Evolutionary conservation across 1,140 invertebrate species (phyloP), one percentile per base, ranked within the genome.

Genomic region (Whitmania pigra): DNA sequence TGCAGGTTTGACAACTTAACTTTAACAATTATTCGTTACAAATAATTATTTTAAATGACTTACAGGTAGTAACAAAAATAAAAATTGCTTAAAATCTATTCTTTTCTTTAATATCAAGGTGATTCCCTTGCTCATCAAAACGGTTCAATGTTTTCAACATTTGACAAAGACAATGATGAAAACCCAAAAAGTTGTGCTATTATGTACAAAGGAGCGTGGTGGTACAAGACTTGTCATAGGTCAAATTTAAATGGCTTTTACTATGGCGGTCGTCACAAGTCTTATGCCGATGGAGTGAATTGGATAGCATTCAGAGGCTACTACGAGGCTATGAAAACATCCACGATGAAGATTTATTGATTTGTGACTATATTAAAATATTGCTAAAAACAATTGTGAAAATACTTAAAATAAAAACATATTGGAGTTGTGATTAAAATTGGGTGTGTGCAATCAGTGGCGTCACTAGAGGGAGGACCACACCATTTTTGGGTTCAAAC

Each of bases 251-350:
- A 84, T 76, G 84, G 82, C 76, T 76, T 75, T 71, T 72, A 72
- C 53, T 57, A 73, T 73, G 75, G 75, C 20, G 74, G 76, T 11
- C 9, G 36, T 53, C 31, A 70, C 13, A 11, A 55, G 69, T 80
- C 53, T 73, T 74, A 63, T 73, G 75, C 76, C 77, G 88, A 72
- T 94, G 92, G 92, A 87, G 88, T 77, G 88, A 92, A 82, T 29
- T 72, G 71, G 71, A 40, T 6, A 13, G 4, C 27, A 22, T 71
- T 22, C n/a, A 36, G 27, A 15, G 72, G 72, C 0, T 53, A 72
- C 3, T 9, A 71, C 20, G 36, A 72, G 18, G 73, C 72, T 22
- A 27, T 73, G 22, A 73, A 73, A 22, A 27, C 20, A 17, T 53
- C 67, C 15, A 31, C 9, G 15, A 73, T 73, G 72, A 73, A 72